A percentile compares a stretch with the other conserved stretches of the same genome.
These are phyloP conservation scores for Thereva unica DNA, from an alignment of 2,888 invertebrate genomes.

Conservation along the genomic window DNA sequence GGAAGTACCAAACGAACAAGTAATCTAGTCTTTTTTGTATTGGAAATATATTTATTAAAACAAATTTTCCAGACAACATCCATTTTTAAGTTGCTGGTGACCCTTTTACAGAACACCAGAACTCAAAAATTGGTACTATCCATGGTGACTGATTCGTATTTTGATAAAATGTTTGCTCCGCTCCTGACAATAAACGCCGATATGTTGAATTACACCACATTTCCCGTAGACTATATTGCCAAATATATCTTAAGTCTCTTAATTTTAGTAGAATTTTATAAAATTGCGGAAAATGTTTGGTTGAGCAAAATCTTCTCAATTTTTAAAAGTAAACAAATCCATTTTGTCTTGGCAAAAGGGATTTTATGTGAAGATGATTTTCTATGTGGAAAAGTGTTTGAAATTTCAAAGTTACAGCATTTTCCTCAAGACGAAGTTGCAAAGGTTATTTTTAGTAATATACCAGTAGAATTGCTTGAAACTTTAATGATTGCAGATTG, in stretches of 20 bases:
- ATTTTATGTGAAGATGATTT: conserved; percentile 50
- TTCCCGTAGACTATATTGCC: conserved; percentile 48
- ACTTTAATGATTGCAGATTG: not conserved
- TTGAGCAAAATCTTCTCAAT: conserved; percentile 52
- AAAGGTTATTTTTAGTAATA: conserved; percentile 46
- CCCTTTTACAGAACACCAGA: conserved; percentile 50
- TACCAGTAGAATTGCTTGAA: not conserved
- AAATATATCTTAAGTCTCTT: conserved; percentile 52
- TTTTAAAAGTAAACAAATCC: conserved; percentile 51
- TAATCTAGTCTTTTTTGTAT: not conserved
- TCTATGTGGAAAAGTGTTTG: conserved; percentile 51
- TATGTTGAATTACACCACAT: conserved; percentile 42
- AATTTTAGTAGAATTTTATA: conserved; percentile 52
- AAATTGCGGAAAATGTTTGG: conserved; percentile 55
- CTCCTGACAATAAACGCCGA: conserved; percentile 49
- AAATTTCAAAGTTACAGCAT: conserved; percentile 54
- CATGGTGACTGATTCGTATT: conserved; percentile 54
- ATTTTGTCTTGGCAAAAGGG: conserved; percentile 53
- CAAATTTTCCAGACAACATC: conserved; percentile 47
- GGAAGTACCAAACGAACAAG: conserved; percentile 45
- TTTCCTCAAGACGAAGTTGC: conserved; percentile 53
- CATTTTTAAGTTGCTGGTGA: conserved; percentile 49
- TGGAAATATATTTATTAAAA: not conserved
- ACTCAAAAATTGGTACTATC: conserved; percentile 54
- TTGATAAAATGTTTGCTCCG: conserved; percentile 53